These are phyloP conservation scores for Druon quercuslanigerum DNA, from an alignment of 1,140 invertebrate genomes.

Conservation along the genomic window DNA sequence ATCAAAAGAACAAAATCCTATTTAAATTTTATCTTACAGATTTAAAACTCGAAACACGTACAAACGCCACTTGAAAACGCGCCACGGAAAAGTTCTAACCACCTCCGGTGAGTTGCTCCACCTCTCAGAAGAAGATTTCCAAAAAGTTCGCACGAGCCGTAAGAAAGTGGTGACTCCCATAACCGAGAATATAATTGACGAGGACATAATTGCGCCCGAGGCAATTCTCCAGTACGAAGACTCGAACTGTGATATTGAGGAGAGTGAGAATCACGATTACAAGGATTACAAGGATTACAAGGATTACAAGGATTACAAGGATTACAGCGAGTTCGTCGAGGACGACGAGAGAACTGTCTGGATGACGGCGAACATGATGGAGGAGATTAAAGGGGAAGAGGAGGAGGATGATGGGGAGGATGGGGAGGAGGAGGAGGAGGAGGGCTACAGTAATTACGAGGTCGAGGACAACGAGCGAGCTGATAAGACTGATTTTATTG, in stretches of 20 bases:
- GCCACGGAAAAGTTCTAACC: slow-evolving; percentile 79
- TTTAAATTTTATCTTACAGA: slow-evolving; percentile 60
- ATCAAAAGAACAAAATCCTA: neutral
- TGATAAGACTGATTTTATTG: slow-evolving; percentile 60
- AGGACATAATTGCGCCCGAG: slow-evolving; percentile 53
- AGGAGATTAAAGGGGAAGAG: slow-evolving; percentile 11
- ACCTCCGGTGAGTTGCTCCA: slow-evolving; percentile 77
- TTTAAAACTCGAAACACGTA: slow-evolving; percentile 82
- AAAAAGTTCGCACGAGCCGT: slow-evolving; percentile 75
- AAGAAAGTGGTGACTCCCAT: slow-evolving; percentile 56
- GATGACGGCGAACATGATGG: slow-evolving; percentile 36
- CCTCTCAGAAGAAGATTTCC: slow-evolving; percentile 78
- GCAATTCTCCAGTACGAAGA: slow-evolving; percentile 57
- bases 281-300: too few relatives aligned
- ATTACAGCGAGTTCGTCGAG: slow-evolving; percentile 35
- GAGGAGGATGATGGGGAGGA: slow-evolving; percentile 18
- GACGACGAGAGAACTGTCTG: slow-evolving; percentile 52
- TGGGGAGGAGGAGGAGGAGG: slow-evolving; percentile 35
- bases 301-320: slow-evolving; percentile 34
- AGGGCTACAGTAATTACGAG: slow-evolving; percentile 51
- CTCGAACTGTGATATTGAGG: slow-evolving; percentile 33
- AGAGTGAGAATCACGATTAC: slow-evolving; percentile 43
- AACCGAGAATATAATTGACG: slow-evolving; percentile 42
- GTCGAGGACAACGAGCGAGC: slow-evolving; percentile 41
- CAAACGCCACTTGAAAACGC: slow-evolving; percentile 79